phyloP scores from a whole-genome alignment of 2,888 invertebrate species.

The Cheilosia scutellata region DNA sequence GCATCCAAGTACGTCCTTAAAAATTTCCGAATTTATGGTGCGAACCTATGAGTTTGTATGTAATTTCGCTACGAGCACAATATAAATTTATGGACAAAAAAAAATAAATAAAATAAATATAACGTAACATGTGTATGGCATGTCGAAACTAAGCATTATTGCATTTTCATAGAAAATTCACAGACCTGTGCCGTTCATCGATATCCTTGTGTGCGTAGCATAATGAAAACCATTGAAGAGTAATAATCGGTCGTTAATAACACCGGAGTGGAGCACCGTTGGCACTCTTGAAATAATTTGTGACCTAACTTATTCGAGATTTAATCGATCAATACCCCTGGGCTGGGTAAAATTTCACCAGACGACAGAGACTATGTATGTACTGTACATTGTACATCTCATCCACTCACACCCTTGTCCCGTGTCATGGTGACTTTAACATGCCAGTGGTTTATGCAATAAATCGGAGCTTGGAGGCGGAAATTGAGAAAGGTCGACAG shows the following conservation, averaged over 20 bases:
- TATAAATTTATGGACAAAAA: conserved; percentile 22
- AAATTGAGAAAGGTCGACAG: neutral
- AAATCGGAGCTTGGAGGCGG: neutral
- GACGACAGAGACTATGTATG: neutral
- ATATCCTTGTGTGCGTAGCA: neutral
- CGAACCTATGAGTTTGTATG: too few species aligned
- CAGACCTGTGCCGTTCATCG: conserved; percentile 17
- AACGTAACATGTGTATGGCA: conserved; percentile 30
- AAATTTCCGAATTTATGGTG: too few species aligned
- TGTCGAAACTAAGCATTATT: conserved; percentile 45
- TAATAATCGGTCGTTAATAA: conserved; percentile 13
- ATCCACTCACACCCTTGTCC: neutral
- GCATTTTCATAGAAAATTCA: conserved; percentile 33
- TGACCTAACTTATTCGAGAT: conserved; percentile 51
- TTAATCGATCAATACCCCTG: conserved; percentile 44
- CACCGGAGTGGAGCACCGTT: conserved; percentile 5
- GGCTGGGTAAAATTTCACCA: neutral
- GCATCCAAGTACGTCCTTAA: too few species aligned
- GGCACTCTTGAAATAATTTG: conserved; percentile 41
- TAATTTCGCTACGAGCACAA: neutral
- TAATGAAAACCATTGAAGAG: conserved; percentile 1
- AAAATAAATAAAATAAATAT: neutral
- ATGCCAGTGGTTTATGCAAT: neutral
- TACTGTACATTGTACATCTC: neutral
- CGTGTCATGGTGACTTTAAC: neutral